Conservation (phyloP, 2,797 vertebrate genomes). For the Squalus acanthias region DNA sequence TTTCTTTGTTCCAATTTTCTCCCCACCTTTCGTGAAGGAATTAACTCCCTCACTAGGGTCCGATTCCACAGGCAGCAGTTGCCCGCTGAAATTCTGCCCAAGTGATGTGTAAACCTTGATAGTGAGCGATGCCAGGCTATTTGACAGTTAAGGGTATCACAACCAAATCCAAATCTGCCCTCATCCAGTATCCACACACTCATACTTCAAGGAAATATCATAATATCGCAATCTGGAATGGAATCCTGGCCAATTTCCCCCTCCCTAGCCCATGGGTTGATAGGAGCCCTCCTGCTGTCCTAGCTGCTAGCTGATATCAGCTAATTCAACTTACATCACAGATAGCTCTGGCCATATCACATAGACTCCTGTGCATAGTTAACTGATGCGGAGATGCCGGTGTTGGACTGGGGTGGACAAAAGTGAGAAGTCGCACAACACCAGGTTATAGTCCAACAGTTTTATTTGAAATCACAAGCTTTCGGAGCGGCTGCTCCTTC, state of each 20-base stretch:
- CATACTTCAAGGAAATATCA: not conserved
- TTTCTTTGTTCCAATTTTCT: not conserved
- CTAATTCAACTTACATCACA: not conserved
- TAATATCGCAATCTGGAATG: not conserved
- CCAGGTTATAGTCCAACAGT: too few species aligned
- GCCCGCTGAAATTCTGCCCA: too few species aligned
- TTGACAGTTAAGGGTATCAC: not conserved
- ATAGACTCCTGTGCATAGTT: not conserved
- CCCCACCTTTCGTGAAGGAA: not conserved
- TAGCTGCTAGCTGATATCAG: not conserved
- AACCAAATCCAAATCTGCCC: too few species aligned
- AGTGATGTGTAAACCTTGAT: not conserved
- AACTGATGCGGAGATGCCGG: too few species aligned
- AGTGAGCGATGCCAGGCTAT: not conserved
- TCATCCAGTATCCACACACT: too few species aligned
- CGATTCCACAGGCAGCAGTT: not conserved
- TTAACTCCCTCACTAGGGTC: not conserved
- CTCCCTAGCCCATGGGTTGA: not conserved
- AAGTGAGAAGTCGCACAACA: too few species aligned
- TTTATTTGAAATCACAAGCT: too few species aligned
- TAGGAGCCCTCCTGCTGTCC: not conserved
- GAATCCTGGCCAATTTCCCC: not conserved
- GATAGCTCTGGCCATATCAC: not conserved
- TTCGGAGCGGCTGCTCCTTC: too few species aligned
- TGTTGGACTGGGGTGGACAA: too few species aligned